Evolutionary conservation across 2,888 invertebrate species (phyloP).

Genomic region (Dryocosmus kuriphilus): DNA sequence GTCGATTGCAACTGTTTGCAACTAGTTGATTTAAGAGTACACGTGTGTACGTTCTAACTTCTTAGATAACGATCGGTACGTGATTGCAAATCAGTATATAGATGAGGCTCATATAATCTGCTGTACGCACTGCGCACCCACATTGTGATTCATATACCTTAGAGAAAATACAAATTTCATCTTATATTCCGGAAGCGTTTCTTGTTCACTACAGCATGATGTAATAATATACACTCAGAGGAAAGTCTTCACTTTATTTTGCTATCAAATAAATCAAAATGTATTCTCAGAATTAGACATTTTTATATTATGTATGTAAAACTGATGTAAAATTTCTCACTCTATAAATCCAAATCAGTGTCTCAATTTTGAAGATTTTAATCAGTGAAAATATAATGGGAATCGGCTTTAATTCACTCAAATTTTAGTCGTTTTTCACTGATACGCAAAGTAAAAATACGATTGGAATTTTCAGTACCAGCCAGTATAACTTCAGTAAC

Average conservation of each 20-base stretch:
- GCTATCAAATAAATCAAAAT: conserved; percentile 11
- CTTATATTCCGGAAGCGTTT: conserved; percentile 30
- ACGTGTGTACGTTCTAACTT: conserved; percentile 26
- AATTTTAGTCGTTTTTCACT: no score
- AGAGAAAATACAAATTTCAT: conserved; percentile 35
- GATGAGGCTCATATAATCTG: conserved; percentile 37
- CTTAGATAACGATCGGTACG: conserved; percentile 32
- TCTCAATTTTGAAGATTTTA: no score
- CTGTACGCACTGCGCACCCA: conserved; percentile 33
- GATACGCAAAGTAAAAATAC: no score
- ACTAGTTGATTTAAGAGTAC: conserved; percentile 37
- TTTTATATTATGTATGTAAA: no score
- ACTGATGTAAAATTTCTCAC: no score
- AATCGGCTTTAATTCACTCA: no score
- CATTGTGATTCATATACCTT: conserved; percentile 31
- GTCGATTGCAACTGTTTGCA: conserved; percentile 10
- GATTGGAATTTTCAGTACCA: no score
- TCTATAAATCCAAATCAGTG: no score
- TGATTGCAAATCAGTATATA: conserved; percentile 40
- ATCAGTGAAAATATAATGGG: no score
- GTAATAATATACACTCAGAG: neutral
- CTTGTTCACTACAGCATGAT: conserved; percentile 13
- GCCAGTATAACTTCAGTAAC: no score
- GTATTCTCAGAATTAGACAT: neutral
- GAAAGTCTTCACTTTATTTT: conserved; percentile 8